Evolutionary conservation across 92 coral and sea anemone genomes (phyloP), one percentile per base, ranked within the genome.

Genomic region (Palythoa heliodiscus): DNA sequence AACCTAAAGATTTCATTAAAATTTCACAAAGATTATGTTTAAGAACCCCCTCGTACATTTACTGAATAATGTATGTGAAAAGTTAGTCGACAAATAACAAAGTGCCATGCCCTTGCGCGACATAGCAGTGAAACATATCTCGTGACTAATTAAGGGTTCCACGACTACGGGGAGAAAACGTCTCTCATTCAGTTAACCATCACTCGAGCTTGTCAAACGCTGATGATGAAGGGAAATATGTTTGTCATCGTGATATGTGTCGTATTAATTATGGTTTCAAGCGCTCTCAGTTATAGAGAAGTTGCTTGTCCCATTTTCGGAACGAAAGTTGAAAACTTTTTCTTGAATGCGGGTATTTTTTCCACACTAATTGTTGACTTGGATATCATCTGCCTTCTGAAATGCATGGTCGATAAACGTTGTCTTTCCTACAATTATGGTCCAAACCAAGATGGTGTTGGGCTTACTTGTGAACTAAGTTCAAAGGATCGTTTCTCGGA

Each of bases 371-470:
- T 35, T 67, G 76, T 71, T 38, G 50, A 14, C 53, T 37, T 40
- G n/a, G 76, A 71, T n/a, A 17, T 39, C 3, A 48, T 29, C 19
- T 71, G 76, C 38, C 52, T 71, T 17, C 12, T 24, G 14, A 17
- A 71, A 39, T 71, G 76, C 52, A 38, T 71, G 48, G 22, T 71
- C 9, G 52, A 71, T 11, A 17, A 71, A 29, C 76, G 20, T 3
- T 71, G 76, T 39, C 16, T 71, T 9, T 71, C 76, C 47, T 71
- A 71, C 22, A 71, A 71, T 24, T 71, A 14, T 39, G 76, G 76
- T 12, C 52, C 76, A 6, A 39, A 35, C 22, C 9, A 6, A 17
- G 52, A 53, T 8, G 52, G 52, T 15, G 52, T 29, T 16, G 76
- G 76, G n/a, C 38, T 71, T 50, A 71, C 8, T 4, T 71, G 76